phyloP scores from a whole-genome alignment of 2,113 vertebrate species.

The Amblyornis subalaris region DNA sequence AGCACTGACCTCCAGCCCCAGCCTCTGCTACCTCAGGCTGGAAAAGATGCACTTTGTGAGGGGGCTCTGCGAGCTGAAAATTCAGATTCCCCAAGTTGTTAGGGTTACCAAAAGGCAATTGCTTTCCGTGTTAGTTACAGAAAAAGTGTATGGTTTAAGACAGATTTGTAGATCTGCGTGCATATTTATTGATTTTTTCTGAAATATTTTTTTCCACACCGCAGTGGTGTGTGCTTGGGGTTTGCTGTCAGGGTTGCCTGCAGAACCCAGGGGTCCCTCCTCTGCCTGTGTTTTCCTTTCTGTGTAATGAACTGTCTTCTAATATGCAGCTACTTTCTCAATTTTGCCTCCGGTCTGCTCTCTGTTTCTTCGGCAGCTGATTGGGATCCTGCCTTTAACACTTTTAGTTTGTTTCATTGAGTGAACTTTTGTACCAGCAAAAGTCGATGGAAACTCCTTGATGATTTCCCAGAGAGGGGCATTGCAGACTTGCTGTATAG shows the following conservation, averaged over 20 bases:
- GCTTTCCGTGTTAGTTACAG: not conserved
- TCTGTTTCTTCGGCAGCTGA: not conserved
- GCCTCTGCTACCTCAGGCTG: not conserved
- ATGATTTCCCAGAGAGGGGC: not conserved
- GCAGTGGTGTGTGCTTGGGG: not conserved
- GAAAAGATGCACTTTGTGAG: not conserved
- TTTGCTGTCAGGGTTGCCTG: not conserved
- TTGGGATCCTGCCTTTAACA: not conserved
- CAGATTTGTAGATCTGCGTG: not conserved
- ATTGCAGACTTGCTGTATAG: accelerated
- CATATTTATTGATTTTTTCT: not conserved
- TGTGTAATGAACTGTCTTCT: not conserved
- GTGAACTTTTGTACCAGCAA: not conserved
- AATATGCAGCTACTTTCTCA: not conserved
- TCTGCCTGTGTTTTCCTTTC: not conserved
- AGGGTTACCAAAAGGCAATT: not conserved
- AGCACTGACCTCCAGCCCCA: not conserved
- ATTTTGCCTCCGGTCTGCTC: not conserved
- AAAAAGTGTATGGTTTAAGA: not conserved
- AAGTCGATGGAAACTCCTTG: not conserved
- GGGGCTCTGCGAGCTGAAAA: not conserved
- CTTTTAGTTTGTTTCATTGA: not conserved
- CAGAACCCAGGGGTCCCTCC: not conserved
- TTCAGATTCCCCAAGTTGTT: not conserved
- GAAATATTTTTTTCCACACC: too few relatives aligned